Base-by-base conservation (phyloP, 2,113 vertebrate species). In the Myrmecobius fasciatus region DNA sequence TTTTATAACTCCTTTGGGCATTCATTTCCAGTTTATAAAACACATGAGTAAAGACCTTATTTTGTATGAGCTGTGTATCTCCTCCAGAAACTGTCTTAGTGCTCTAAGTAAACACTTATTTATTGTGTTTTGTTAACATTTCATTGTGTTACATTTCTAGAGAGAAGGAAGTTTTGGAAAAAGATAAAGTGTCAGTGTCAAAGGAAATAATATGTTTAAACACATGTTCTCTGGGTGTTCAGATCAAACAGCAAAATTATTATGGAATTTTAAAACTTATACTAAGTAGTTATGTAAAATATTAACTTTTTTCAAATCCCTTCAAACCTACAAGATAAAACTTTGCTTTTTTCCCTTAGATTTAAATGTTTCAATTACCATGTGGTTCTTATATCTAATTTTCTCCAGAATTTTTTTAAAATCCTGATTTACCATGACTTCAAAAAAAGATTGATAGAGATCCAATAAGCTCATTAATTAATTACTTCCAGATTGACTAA, bases 381-480 rank as follows among this genome's bases (percentile, higher is more conserved):
- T 95, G 26, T 91, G 91, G 91, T 92, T 75, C 10, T 31, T 94
- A 25, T 3, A 89, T n/a, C 94, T 94, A 36, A 4, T 89, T 96
- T 83, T 94, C 22, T 12, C 51, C 3, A 49, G 25, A 14, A 92
- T 51, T 96, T 3, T 67, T 67, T 36, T 67, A 67, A 28, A 11
- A 11, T 89, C 43, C 53, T 95, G 2, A n/a, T 89, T 94, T 92
- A 14, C 51, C 22, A 14, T 89, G 67, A 97, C 53, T 96, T 97
- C 94, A 97, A 92, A 36, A 91, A 47, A 92, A 43, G 11, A 93
- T 89, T n/a, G 48, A 43, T 52, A 93, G 47, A 92, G 53, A 67
- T 89, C 9, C 26, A 93, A 56, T 26, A 95, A 93, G 17, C 95
- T 93, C 88, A 94, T 92, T 97, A 96, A 97, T 97, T 96, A 95